Evolutionary conservation across 1,140 invertebrate species (phyloP), one percentile per base, ranked within the genome.

Genomic region (Drosophila parabipectinata): DNA sequence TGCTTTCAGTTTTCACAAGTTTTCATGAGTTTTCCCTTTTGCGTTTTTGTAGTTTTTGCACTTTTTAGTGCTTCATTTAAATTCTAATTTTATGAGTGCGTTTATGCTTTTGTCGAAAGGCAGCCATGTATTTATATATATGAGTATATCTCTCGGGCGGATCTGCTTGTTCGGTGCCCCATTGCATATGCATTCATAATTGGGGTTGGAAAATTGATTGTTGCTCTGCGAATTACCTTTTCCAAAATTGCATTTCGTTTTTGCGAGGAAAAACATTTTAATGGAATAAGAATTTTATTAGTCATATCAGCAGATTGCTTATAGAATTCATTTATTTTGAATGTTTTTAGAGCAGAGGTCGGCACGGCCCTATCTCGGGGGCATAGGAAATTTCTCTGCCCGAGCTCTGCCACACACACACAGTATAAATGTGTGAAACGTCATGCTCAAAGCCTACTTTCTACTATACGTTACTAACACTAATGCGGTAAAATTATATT

Each of bases 81-180:
- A 87, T 87, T 87, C 79, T 83, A 83, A 87, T 87, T 87, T 87
- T 87, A 87, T 87, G 83, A 55, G 53, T 62, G 63, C 79, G 79
- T 87, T 87, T 88, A 87, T 87, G 84, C 53, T 12, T 77, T 79
- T 88, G 82, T 82, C 78, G 83, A 87, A 87, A 87, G 62, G 51
- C 78, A 84, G 52, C 62, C 63, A 75, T 74, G 74, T 87, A 61
- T 63, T 66, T 74, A 53, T 81, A 82, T 51, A 68, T 47, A 18
- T n/a, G 15, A 15, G 69, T 87, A 60, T 81, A 78, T 54, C 71
- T 75, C 54, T 78, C 50, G 60, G 58, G 39, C 45, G 53, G 69
- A 71, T 62, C 61, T 74, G 63, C 53, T 71, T 56, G 50, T 63
- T 52, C 58, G 32, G 32, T 34, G 50, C 14, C 26, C 45, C 50